A percentile compares a stretch with the other conserved stretches of the same genome.
Evolutionary conservation across 2,797 vertebrate genomes (phyloP).

Genomic region (Huso huso): DNA sequence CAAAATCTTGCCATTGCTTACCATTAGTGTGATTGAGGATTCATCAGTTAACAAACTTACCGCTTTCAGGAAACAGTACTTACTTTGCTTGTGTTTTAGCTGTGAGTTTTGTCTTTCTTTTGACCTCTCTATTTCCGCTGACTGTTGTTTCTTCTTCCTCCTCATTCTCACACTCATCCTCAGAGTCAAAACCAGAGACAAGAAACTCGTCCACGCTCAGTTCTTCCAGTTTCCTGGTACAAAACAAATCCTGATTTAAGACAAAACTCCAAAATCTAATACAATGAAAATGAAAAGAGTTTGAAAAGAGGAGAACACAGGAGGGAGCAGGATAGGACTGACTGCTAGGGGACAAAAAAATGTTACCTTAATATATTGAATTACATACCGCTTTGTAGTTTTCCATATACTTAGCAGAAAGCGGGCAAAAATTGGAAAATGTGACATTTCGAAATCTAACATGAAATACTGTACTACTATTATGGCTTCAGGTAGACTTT

Average conservation of each 20-base stretch:
- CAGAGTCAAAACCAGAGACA: constrained; percentile 67
- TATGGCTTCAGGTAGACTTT: no score
- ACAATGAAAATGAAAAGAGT: neutral
- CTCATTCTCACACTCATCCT: constrained; percentile 51
- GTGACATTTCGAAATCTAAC: no score
- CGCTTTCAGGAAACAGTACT: constrained; percentile 20
- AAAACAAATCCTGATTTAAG: neutral
- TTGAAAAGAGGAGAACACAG: no score
- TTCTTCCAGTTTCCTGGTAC: constrained; percentile 65
- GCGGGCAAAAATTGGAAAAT: no score
- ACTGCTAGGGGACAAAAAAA: no score
- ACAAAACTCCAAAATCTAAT: neutral
- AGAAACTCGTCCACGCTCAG: constrained; percentile 86
- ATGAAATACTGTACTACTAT: no score
- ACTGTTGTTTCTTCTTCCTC: constrained; percentile 38
- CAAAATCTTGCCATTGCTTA: no score
- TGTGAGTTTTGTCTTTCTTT: constrained; percentile 23
- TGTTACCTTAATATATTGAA: no score
- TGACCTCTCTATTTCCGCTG: constrained; percentile 32
- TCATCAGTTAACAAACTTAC: neutral
- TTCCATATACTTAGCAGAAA: no score
- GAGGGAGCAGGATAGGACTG: no score
- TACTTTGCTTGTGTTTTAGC: constrained; percentile 35
- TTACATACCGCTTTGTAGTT: no score
- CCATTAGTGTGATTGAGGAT: neutral